These are phyloP conservation scores for Microplitis mediator DNA, from an alignment of 1,140 invertebrate species.

Conservation along the genomic window DNA sequence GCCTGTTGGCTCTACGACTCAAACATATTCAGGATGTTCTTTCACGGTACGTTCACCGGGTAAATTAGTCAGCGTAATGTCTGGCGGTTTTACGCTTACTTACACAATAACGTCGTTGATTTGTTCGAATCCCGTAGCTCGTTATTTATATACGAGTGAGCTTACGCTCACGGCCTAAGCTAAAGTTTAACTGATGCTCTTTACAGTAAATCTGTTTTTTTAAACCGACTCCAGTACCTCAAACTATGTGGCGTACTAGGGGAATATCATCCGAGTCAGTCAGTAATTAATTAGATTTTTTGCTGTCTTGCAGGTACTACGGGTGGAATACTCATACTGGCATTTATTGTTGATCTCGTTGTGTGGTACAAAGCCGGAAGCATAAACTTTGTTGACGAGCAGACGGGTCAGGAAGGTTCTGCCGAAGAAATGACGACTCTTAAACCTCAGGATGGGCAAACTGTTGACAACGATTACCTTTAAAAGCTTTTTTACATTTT, in stretches of 20 bases:
- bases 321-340: constrained; percentile 78
- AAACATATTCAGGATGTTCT: constrained; percentile 81
- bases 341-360: constrained; percentile 80
- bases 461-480: constrained; percentile 54
- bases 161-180: too few species aligned
- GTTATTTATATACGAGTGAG: too few species aligned
- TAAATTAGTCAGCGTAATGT: constrained; percentile 18
- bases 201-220: background rate
- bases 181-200: background rate
- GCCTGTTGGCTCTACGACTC: constrained; percentile 86
- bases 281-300: background rate
- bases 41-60: constrained; percentile 71
- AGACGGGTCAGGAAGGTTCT: constrained; percentile 50
- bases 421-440: constrained; percentile 59
- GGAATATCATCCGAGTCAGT: too few species aligned
- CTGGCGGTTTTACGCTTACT: background rate
- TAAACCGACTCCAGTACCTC: background rate
- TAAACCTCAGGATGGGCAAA: constrained; percentile 53
- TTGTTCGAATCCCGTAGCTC: background rate
- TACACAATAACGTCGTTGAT: background rate
- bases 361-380: constrained; percentile 83
- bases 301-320: constrained; percentile 72
- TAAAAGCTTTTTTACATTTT: constrained; percentile 33
- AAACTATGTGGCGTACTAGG: background rate
- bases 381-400: constrained; percentile 73